Base-by-base conservation (phyloP, 2,113 vertebrate genomes). In the Miniopterus natalensis region DNA sequence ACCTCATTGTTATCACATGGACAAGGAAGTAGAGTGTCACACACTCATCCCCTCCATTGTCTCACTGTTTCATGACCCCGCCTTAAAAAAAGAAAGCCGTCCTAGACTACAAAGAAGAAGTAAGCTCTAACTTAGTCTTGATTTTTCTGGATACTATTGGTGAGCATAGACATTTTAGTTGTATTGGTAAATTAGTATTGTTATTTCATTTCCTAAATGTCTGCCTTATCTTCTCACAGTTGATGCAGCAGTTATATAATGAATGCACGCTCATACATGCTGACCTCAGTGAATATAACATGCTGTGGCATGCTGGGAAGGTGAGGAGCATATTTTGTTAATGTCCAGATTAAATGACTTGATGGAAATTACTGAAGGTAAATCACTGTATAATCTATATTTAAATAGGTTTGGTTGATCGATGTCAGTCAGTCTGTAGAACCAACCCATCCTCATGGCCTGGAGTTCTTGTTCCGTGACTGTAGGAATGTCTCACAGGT, bases 351-450 rank as follows among this genome's bases (percentile, higher is more conserved):
- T 55, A 4, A 12, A 2, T 95, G 42, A 53, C 5, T 53, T 75
- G 3, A 5, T 78, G 31, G 45, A 47, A 40, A 5, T 73, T 36
- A 45, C 11, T 42, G 45, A 80, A 20, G 36, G 29, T 78, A 63
- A 77, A 36, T 84, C 10, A 61, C 9, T 47, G 6, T 61, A 0
- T 94, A 51, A 66, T 90, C 29, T 98, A 8, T 80, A 29, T 97
- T 86, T 95, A 29, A 45, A 96, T 88, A 99, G 99, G 99, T 99
- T 17, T 99, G 99, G 99, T 95, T 99, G 95, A 99, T 99, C 6
- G 99, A 99, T 29, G 99, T 99, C 93, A 99, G 99, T 98, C 99
- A 99, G 98, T 99, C 99, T 18, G 98, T 99, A 25, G 99, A 99
- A 97, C 99, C 99, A 36, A 99, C 99, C 6, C 99, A 99, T 89